These are phyloP conservation scores for Harpalus rubripes DNA, from an alignment of 2,888 invertebrate genomes.

Conservation along the genomic window DNA sequence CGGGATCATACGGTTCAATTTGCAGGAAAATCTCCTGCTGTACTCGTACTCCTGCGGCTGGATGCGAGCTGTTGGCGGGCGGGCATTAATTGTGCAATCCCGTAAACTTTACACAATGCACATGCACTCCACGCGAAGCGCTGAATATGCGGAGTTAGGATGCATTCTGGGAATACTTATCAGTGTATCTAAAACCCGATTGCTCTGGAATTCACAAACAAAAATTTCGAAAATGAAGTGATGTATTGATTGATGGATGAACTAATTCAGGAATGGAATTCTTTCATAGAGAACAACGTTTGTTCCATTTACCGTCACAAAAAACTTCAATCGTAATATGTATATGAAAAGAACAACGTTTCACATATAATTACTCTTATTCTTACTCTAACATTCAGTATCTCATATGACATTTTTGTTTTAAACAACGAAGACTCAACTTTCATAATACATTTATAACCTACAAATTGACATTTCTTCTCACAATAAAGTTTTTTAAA, in stretches of 20 bases:
- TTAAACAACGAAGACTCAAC: too few relatives aligned
- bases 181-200: constrained; percentile 36
- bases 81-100: constrained; percentile 55
- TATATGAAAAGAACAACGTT: too few relatives aligned
- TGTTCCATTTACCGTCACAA: too few relatives aligned
- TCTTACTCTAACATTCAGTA: too few relatives aligned
- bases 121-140: constrained; percentile 14
- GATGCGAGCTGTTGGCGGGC: constrained; percentile 10
- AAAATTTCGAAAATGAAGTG: background rate
- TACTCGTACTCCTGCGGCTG: background rate
- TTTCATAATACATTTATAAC: too few relatives aligned
- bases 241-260: background rate
- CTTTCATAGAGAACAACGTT: too few relatives aligned
- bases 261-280: too few relatives aligned
- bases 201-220: background rate
- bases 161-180: constrained; percentile 54
- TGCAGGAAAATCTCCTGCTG: constrained; percentile 31
- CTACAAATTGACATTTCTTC: too few relatives aligned
- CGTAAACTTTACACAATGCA: constrained; percentile 48
- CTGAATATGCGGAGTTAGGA: background rate
- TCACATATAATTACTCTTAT: too few relatives aligned
- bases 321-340: too few relatives aligned
- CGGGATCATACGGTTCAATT: constrained; percentile 49
- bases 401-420: too few relatives aligned
- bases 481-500: too few relatives aligned